These are phyloP conservation scores for Sebastes miniatus DNA, from an alignment of 2,797 vertebrate genomes.

Conservation along the genomic window DNA sequence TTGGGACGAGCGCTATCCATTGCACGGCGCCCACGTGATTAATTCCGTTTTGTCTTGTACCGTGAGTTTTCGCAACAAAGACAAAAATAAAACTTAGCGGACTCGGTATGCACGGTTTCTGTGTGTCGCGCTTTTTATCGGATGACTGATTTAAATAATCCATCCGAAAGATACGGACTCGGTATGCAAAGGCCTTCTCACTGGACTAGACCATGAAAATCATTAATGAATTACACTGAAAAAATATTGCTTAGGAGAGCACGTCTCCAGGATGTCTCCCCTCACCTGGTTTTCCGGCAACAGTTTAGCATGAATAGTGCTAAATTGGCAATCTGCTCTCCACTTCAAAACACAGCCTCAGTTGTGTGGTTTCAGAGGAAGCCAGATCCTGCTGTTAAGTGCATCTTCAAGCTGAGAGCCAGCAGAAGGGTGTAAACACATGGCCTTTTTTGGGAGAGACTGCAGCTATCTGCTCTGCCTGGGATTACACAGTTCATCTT, in stretches of 20 bases:
- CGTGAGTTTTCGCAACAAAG: no score
- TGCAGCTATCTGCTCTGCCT: conserved; percentile 23
- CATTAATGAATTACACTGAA: background rate
- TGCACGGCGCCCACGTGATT: no score
- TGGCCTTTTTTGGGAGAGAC: conserved; percentile 24
- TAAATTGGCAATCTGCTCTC: conserved; percentile 29
- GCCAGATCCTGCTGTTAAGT: conserved; percentile 43
- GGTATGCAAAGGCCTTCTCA: no score
- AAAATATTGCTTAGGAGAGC: background rate
- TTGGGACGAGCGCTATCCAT: no score
- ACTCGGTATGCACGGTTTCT: no score
- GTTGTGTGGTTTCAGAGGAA: conserved; percentile 40
- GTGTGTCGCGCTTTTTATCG: no score
- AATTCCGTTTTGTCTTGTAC: no score
- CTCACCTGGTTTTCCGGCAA: conserved; percentile 15
- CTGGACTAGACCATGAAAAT: background rate
- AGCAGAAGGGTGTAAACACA: conserved; percentile 44
- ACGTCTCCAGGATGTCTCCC: conserved; percentile 16
- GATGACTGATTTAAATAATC: no score
- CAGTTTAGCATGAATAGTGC: conserved; percentile 1
- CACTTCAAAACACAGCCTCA: conserved; percentile 30
- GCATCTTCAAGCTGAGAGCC: conserved; percentile 55
- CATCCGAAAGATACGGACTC: no score
- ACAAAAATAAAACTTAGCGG: no score
- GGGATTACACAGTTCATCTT: conserved; percentile 33